A percentile compares a stretch with the other conserved stretches of the same genome.
These are phyloP conservation scores for Daubentonia madagascariensis DNA, from an alignment of 2,113 vertebrate genomes.

Conservation along the genomic window DNA sequence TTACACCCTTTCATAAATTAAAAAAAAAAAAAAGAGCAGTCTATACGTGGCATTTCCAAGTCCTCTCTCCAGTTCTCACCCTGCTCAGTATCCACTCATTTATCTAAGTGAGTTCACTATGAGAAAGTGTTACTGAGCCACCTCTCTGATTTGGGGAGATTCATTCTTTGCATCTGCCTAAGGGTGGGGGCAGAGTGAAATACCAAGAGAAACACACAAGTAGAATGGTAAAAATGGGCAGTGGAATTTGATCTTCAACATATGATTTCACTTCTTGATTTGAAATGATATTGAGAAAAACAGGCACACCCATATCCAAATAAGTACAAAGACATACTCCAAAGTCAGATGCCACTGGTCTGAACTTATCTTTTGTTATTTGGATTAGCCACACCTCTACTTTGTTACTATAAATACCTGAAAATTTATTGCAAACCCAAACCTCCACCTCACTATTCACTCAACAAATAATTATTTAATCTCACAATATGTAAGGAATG, in stretches of 20 bases:
- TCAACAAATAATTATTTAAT: background rate
- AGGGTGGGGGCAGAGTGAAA: background rate
- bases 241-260: background rate
- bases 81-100: background rate
- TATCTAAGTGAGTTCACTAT: background rate
- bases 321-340: background rate
- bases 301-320: background rate
- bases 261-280: background rate
- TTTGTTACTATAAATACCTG: background rate
- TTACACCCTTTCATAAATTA: background rate
- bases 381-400: background rate
- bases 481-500: background rate
- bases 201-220: background rate
- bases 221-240: background rate
- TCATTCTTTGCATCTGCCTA: background rate
- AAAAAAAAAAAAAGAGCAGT: background rate
- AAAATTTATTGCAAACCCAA: background rate
- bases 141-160: background rate
- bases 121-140: background rate
- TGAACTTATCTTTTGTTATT: background rate
- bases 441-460: background rate
- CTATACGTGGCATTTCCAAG: background rate
- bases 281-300: constrained; percentile 20
- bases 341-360: background rate
- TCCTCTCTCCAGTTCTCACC: background rate